Conservation (phyloP, 2,797 vertebrate species). For the Loris lydekkerianus region DNA sequence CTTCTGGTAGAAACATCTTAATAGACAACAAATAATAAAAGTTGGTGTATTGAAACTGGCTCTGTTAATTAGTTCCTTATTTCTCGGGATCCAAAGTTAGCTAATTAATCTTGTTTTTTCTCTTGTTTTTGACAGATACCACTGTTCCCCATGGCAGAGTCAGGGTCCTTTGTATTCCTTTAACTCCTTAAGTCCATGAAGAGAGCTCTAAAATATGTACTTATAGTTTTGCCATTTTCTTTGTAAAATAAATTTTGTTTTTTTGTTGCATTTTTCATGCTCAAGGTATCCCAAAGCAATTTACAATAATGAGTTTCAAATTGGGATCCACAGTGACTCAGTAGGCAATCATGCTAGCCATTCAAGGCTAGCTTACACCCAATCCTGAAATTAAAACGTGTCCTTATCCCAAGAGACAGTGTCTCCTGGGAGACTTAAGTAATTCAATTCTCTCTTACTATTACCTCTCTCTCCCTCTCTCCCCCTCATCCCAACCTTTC, state of each 20-base stretch:
- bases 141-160: neutral
- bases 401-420: slow-evolving; percentile 30
- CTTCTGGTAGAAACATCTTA: slow-evolving; percentile 76
- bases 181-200: neutral
- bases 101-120: slow-evolving; percentile 48
- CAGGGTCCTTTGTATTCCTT: slow-evolving; percentile 29
- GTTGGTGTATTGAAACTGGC: slow-evolving; percentile 46
- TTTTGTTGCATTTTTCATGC: slow-evolving; percentile 83
- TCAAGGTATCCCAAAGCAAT: slow-evolving; percentile 81
- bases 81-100: slow-evolving; percentile 57
- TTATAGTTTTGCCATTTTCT: slow-evolving; percentile 57
- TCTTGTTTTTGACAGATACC: slow-evolving; percentile 1
- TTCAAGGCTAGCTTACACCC: slow-evolving; percentile 64
- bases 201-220: slow-evolving; percentile 56
- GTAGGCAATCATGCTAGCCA: slow-evolving; percentile 73
- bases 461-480: neutral
- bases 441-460: neutral
- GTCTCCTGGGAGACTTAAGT: slow-evolving; percentile 38
- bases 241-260: slow-evolving; percentile 78
- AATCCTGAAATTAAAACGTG: slow-evolving; percentile 77
- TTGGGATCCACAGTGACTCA: slow-evolving; percentile 60
- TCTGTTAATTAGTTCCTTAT: slow-evolving; percentile 71
- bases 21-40: slow-evolving; percentile 79
- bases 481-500: neutral
- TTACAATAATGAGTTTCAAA: slow-evolving; percentile 82